Evolutionary conservation across 1,140 invertebrate species (phyloP), one percentile per base, ranked within the genome.

Genomic region (Caenorhabditis elegans): DNA sequence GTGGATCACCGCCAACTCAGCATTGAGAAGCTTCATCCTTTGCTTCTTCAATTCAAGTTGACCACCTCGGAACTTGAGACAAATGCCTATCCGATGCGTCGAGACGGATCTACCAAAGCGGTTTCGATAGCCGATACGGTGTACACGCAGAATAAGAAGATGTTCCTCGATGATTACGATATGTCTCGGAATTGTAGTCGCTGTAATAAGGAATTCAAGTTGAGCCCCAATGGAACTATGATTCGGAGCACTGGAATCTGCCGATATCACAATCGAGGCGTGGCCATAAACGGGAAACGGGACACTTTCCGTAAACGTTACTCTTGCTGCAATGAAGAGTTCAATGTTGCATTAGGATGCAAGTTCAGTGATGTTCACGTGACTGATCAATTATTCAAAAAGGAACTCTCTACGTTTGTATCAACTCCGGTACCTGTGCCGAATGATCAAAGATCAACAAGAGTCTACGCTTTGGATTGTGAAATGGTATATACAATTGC

Each of bases 401-500:
- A 26, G n/a, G 82, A 94, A 0, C 92, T 93, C 47, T 90, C 92
- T 1, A 93, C 92, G 24, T 95, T 92, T 85, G 93, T 94, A 0
- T 46, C 79, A 13, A 86, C 85, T 26, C 80, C 48, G 24, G 51
- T 70, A 22, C 22, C 19, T 10, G 51, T 51, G 3, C 4, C 17
- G 8, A 28, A 77, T n/a, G 83, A 85, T 49, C 36, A 26, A n/a
- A 46, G 84, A 34, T 81, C 65, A 17, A 75, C 26, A 15, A 85
- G 82, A 28, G 78, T 85, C 0, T 95, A 93, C 87, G 94, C 94
- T 0, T 86, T 97, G 0, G 96, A 97, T 88, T 95, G 95, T 88
- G 95, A 97, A 90, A 97, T 97, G 95, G 95, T 93, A 84, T 97
- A 93, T 88, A 96, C 95, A 0, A 92, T 92, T 0, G 91, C 91